Percentiles rank a stretch among this genome's conserved stretches.
phyloP scores from a whole-genome alignment of 2,113 vertebrate genomes.

The Rhombomys opimus region DNA sequence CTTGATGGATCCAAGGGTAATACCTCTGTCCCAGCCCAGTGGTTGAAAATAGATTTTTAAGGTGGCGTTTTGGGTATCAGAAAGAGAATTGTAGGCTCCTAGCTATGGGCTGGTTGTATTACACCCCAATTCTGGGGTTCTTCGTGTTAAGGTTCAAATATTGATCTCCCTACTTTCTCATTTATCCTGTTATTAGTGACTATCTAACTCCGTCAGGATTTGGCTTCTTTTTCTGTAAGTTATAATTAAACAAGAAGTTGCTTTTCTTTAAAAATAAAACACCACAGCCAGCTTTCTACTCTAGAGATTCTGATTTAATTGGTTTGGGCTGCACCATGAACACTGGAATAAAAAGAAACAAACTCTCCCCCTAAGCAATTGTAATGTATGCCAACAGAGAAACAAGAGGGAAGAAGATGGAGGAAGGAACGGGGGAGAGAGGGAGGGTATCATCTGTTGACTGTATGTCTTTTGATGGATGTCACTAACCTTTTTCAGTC shows the following conservation, averaged over 20 bases:
- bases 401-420: not conserved
- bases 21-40: accelerated
- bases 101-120: not conserved
- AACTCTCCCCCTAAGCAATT: not conserved
- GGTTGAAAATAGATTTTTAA: not conserved
- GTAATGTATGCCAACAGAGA: not conserved
- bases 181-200: not conserved
- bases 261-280: slow-evolving; percentile 26
- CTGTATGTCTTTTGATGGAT: not conserved
- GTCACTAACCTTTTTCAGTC: not conserved
- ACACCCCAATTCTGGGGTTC: not conserved
- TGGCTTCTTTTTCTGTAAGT: not conserved
- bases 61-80: not conserved
- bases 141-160: not conserved
- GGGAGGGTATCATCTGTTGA: not conserved
- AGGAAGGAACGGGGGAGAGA: not conserved
- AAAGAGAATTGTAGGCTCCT: not conserved
- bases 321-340: not conserved
- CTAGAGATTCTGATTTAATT: slow-evolving; percentile 31
- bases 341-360: not conserved
- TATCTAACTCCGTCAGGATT: not conserved
- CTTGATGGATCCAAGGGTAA: not conserved
- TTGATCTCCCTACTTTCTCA: not conserved
- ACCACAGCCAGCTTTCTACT: not conserved
- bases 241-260: not conserved